phyloP scores from a whole-genome alignment of 1,140 invertebrate genomes.

The Zaprionus nigranus region DNA sequence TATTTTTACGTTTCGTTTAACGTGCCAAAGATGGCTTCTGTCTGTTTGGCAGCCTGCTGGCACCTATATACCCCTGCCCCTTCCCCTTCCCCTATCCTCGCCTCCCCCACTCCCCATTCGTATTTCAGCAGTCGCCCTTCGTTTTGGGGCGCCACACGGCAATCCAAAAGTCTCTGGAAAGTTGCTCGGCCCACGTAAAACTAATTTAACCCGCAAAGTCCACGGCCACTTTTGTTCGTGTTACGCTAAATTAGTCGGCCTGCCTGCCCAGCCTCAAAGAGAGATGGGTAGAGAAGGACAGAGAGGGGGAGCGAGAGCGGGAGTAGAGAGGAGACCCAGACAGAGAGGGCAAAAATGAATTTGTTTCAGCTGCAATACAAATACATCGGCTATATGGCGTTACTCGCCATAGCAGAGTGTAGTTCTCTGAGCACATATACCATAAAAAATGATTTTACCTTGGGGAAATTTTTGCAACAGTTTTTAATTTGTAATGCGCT shows the following conservation, averaged over 20 bases:
- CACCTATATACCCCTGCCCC: slow-evolving; percentile 12
- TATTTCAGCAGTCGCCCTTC: background rate
- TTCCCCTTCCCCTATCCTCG: background rate
- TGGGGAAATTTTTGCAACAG: slow-evolving; percentile 80
- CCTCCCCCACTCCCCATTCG: background rate
- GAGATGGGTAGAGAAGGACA: slow-evolving; percentile 4
- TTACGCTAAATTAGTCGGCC: slow-evolving; percentile 78
- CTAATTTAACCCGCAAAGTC: slow-evolving; percentile 78
- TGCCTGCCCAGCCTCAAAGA: slow-evolving; percentile 38
- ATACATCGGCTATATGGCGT: slow-evolving; percentile 20
- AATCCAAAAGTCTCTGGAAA: slow-evolving; percentile 43
- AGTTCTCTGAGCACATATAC: slow-evolving; percentile 21
- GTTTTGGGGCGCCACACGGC: slow-evolving; percentile 5
- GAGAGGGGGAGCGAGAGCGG: slow-evolving; percentile 20
- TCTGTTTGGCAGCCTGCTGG: slow-evolving; percentile 41
- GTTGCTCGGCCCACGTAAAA: slow-evolving; percentile 75
- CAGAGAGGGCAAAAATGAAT: slow-evolving; percentile 46
- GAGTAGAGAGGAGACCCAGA: slow-evolving; percentile 29
- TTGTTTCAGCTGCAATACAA: slow-evolving; percentile 34
- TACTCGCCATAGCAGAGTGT: slow-evolving; percentile 8
- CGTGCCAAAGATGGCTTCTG: slow-evolving; percentile 73
- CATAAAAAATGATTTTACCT: slow-evolving; percentile 77
- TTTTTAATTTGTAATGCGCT: slow-evolving; percentile 79
- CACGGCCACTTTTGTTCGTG: slow-evolving; percentile 79
- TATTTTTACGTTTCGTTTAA: slow-evolving; percentile 83